phyloP scores from a whole-genome alignment of 2,797 vertebrate genomes.

The Rhinophrynus dorsalis region DNA sequence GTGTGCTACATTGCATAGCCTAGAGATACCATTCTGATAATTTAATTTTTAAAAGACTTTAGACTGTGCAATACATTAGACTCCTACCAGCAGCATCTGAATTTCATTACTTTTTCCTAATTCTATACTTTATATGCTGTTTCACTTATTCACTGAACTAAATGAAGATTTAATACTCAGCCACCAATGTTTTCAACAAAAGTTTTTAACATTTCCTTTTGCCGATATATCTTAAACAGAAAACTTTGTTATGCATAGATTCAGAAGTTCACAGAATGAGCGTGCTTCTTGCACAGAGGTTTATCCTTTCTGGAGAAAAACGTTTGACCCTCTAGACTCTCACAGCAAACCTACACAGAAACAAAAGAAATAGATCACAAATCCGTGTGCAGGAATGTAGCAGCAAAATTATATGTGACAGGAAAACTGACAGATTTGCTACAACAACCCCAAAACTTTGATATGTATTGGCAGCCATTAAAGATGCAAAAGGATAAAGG shows the following conservation, averaged over 20 bases:
- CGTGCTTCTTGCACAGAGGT: slow-evolving; percentile 96
- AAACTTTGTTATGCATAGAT: background rate
- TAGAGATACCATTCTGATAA: background rate
- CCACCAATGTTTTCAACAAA: background rate
- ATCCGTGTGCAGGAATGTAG: no score
- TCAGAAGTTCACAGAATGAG: slow-evolving; percentile 89
- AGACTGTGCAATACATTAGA: background rate
- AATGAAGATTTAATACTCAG: slow-evolving; percentile 34
- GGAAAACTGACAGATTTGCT: no score
- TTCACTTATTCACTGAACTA: background rate
- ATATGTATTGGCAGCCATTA: no score
- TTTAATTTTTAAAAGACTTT: background rate
- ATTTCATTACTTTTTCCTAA: background rate
- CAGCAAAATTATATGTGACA: no score
- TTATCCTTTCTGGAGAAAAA: slow-evolving; percentile 99
- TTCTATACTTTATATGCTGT: background rate
- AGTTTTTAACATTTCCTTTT: slow-evolving; percentile 38
- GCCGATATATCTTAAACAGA: background rate
- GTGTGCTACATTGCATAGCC: slow-evolving; percentile 16
- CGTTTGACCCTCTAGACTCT: slow-evolving; percentile 87
- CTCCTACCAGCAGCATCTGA: background rate
- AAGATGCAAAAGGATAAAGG: no score
- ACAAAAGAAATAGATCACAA: background rate
- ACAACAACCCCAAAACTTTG: no score
- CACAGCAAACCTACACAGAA: slow-evolving; percentile 84